Percentiles rank a stretch among this genome's conserved stretches.
Conservation (phyloP, 1,140 invertebrate genomes). For the Apis laboriosa region DNA sequence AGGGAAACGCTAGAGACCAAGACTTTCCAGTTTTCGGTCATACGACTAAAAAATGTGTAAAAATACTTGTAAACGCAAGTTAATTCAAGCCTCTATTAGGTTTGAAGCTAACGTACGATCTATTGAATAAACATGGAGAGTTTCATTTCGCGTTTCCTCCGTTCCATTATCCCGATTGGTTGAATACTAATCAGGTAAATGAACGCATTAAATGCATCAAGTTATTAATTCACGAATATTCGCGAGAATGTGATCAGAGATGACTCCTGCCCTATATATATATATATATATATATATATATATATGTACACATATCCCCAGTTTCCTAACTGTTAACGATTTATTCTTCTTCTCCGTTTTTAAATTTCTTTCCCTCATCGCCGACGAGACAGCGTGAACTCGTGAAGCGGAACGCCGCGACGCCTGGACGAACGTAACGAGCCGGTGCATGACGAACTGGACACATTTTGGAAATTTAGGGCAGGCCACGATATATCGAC, state of each 20-base stretch:
- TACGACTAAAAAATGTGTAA: background rate
- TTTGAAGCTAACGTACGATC: background rate
- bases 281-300: no score
- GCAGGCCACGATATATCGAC: constrained; percentile 46
- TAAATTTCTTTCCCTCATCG: no score
- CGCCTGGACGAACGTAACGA: background rate
- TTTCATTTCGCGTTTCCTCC: background rate
- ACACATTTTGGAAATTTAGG: constrained; percentile 66
- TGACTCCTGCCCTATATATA: no score
- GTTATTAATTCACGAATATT: background rate
- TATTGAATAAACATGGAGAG: no score
- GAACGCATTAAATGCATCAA: background rate
- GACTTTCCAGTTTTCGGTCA: background rate
- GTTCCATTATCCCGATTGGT: background rate
- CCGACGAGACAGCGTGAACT: no score
- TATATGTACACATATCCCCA: no score
- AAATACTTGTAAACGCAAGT: background rate
- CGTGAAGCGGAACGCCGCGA: constrained; percentile 1
- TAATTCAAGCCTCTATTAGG: background rate
- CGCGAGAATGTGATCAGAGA: no score
- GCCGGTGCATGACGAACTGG: constrained; percentile 15
- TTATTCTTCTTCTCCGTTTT: no score
- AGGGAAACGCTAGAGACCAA: background rate
- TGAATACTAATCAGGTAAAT: background rate
- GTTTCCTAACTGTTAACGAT: no score